Conservation (phyloP, 2,113 vertebrate genomes). For the Notarius lentiginosus region DNA sequence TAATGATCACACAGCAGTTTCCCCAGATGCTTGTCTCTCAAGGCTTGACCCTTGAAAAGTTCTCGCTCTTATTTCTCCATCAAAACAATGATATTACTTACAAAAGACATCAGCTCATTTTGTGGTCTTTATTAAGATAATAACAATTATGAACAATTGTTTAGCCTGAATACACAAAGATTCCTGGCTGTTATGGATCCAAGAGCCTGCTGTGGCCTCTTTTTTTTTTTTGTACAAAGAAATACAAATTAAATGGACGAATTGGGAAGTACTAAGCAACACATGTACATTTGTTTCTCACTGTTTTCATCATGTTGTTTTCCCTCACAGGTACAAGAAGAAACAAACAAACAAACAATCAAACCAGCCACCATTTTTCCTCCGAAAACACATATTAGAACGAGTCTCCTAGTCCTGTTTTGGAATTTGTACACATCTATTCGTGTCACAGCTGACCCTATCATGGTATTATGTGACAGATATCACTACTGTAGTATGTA, state of each 20-base stretch:
- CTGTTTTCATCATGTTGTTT: not conserved
- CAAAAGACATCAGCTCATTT: not conserved
- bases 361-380: not conserved
- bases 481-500: not conserved
- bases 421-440: not conserved
- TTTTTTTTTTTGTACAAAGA: not conserved
- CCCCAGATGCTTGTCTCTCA: constrained; percentile 1
- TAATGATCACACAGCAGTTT: constrained; percentile 36
- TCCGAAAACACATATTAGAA: not conserved
- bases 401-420: not conserved
- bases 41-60: constrained; percentile 32
- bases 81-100: not conserved
- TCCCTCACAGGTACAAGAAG: not conserved
- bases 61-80: not conserved
- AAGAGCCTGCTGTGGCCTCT: not conserved
- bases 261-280: not conserved
- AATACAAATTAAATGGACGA: not conserved
- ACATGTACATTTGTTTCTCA: not conserved
- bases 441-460: not conserved
- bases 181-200: not conserved
- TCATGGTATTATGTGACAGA: not conserved
- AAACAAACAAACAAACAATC: too few species aligned
- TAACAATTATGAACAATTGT: not conserved
- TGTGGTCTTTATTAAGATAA: constrained; percentile 6
- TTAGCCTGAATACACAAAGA: not conserved